Base-by-base conservation (phyloP, 2,888 invertebrate genomes). In the Lasius fuliginosus region DNA sequence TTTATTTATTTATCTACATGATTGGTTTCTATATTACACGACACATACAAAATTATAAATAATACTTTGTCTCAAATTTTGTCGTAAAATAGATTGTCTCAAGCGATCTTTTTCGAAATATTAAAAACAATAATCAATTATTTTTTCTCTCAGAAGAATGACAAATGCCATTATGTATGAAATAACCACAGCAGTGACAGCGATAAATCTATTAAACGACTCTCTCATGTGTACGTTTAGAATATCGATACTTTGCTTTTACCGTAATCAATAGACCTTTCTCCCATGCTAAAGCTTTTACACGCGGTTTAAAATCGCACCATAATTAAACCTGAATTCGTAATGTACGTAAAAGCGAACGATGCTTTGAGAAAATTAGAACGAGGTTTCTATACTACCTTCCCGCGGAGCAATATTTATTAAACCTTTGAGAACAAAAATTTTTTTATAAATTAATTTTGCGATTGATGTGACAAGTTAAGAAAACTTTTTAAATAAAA, bases 281-380 rank as follows among this genome's bases (percentile, higher is more conserved):
- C 56, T 27, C 27, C 23, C 12, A 6, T 33, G 18, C 27, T 65
- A 49, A 76, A 76, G 49, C 33, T 67, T 65, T 67, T 53, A 76
- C 8, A 40, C 18, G 36, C 36, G 23, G 49, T 27, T 53, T 67
- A 53, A 77, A 56, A 40, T 76, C 18, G 18, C 4, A 8, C 46
- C 18, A 27, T 53, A 77, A 67, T 67, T 77, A 77, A 67, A 40
- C 27, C 67, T n/a, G 36, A 77, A 67, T 67, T 76, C 6, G n/a
- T 62, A 75, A 67, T 40, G 67, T 15, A 15, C n/a, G 5, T 46
- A 62, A 62, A n/a, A 75, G 46, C 33, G 15, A 64, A 64, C 15
- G 46, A 62, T 62, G 53, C 64, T 33, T 23, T 0, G 40, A 27
- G 8, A 53, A 76, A 53, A 76, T 65, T 53, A 36, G 64, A 75